These are phyloP conservation scores for Chinchilla lanigera DNA, from an alignment of 2,113 vertebrate genomes.

Conservation along the genomic window DNA sequence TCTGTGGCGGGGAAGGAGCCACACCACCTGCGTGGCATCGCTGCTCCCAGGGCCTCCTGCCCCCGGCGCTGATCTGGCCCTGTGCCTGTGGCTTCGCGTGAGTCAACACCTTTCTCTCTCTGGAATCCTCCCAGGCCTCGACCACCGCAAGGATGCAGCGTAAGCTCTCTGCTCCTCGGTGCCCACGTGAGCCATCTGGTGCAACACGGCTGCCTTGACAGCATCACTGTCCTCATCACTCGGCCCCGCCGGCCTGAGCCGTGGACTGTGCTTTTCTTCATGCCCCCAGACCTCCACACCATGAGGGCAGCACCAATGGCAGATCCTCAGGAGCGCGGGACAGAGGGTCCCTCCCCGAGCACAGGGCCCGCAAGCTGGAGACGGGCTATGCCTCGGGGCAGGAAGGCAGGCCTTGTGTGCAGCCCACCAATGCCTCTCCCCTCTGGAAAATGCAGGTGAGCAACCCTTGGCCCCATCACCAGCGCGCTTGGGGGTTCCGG, in stretches of 20 bases:
- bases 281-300: not conserved
- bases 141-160: not conserved
- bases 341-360: not conserved
- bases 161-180: fast-evolving
- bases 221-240: fast-evolving
- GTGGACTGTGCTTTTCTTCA: fast-evolving
- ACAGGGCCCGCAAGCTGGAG: not conserved
- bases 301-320: fast-evolving
- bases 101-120: fast-evolving
- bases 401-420: not conserved
- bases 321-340: not conserved
- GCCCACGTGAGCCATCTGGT: no score
- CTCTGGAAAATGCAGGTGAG: not conserved
- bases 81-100: fast-evolving
- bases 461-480: fast-evolving
- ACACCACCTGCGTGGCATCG: fast-evolving
- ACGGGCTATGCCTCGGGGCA: not conserved
- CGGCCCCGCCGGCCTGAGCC: fast-evolving
- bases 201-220: fast-evolving
- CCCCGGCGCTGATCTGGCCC: fast-evolving
- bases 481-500: fast-evolving
- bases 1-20: fast-evolving
- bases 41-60: fast-evolving
- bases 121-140: not conserved
- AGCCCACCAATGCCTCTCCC: not conserved